Base-by-base conservation (phyloP, 2,797 vertebrate species). In the Melanogrammus aeglefinus region DNA sequence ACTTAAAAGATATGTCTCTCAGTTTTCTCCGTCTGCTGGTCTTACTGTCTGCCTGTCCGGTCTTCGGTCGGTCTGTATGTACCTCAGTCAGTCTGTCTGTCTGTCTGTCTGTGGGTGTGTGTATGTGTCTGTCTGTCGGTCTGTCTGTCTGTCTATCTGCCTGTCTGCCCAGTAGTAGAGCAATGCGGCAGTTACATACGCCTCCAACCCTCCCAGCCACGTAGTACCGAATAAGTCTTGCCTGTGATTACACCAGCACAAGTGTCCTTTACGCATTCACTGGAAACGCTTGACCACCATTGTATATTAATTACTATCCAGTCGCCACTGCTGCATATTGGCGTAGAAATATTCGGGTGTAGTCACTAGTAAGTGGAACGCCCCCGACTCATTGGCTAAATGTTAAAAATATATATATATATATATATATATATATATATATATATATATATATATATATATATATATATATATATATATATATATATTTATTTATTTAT, bases 11-110 rank as follows among this genome's bases (percentile, higher is more conserved):
- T 18, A 24, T 21, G 73, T 27, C 18, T 71, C 1, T 14, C 36
- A 5, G n/a, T 76, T 80, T 82, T 77, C 79, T 86, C 35, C 82
- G 79, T 66, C 31, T 13, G 51, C 33, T 21, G 12, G 21, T 31
- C 41, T 9, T 18, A n/a, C 1, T 57, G 39, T 35, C 69, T n/a
- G 36, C 5, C 73, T 74, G 33, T 18, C 72, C 38, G 18, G 21
- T 35, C 13, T 24, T 29, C 66, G 27, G 10, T 27, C 73, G 33
- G 14, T 24, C 27, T 13, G 27, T 1, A 8, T 33, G 31, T 33
- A 33, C 31, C 31, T 33, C 21, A 57, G 12, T 77, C 75, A 1
- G 31, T 13, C 35, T 76, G 63, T 6, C 73, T 74, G 33, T 18
- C 72, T 73, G 18, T 27, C 73, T 31, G 18, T 24, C 27, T 13